Percentiles rank a stretch among this genome's conserved stretches.
Evolutionary conservation across 2,113 vertebrate genomes (phyloP).

Genomic region (Catharus minimus): DNA sequence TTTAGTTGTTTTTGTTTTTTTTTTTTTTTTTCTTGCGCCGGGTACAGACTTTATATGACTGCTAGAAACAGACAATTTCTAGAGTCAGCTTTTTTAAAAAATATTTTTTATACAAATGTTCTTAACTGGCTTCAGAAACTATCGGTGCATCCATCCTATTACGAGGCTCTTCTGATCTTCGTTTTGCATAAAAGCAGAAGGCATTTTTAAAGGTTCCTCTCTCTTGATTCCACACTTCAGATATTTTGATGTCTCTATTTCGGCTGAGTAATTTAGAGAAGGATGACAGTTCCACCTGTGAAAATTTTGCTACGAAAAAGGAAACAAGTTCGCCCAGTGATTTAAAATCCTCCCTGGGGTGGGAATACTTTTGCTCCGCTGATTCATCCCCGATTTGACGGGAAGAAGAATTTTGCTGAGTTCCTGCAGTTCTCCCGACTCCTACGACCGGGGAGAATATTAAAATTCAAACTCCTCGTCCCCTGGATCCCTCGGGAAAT

Average conservation of each 20-base stretch:
- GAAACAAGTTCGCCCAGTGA: background rate
- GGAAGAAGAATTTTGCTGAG: background rate
- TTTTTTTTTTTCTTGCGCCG: background rate
- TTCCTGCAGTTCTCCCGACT: background rate
- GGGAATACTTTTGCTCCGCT: background rate
- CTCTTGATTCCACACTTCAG: background rate
- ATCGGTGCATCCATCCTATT: background rate
- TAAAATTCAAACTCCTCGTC: background rate
- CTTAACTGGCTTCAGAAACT: background rate
- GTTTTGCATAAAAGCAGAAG: background rate
- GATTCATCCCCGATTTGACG: background rate
- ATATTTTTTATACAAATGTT: background rate
- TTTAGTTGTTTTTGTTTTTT: background rate
- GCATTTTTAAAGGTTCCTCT: background rate
- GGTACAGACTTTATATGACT: background rate
- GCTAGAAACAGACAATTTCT: background rate
- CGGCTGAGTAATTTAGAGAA: background rate
- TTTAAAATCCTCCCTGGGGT: fast-evolving
- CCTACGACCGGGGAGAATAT: no score
- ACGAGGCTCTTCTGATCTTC: background rate
- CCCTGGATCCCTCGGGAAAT: background rate
- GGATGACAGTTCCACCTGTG: background rate
- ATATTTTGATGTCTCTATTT: background rate
- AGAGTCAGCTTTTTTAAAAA: background rate
- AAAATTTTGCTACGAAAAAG: background rate